Evolutionary conservation across 2,113 vertebrate genomes (phyloP).

Genomic region (Cercopithecus mona): DNA sequence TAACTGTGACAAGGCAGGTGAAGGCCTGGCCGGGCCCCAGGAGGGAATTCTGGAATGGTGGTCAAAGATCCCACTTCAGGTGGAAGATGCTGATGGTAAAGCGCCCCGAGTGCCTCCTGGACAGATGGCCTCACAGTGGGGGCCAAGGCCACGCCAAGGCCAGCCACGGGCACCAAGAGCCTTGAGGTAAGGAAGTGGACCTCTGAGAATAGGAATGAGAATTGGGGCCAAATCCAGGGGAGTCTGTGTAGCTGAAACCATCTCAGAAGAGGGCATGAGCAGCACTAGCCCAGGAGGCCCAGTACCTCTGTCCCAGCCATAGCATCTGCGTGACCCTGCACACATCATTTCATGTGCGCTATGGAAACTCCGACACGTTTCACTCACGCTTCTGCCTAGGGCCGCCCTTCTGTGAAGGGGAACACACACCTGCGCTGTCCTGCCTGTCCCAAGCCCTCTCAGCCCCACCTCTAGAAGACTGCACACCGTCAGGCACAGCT

Average conservation of each 20-base stretch:
- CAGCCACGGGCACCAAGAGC: not conserved
- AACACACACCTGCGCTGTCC: not conserved
- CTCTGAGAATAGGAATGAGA: not conserved
- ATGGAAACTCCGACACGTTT: not conserved
- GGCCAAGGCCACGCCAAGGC: not conserved
- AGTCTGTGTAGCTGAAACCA: not conserved
- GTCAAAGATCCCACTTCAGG: not conserved
- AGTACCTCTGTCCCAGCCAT: not conserved
- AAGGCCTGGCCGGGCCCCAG: not conserved
- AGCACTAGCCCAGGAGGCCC: not conserved
- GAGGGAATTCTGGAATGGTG: fast-evolving
- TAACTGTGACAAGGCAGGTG: not conserved
- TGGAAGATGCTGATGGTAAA: not conserved
- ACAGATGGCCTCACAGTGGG: not conserved
- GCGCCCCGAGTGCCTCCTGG: not conserved
- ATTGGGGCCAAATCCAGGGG: not conserved
- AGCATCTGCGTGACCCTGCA: not conserved
- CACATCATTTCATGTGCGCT: not conserved
- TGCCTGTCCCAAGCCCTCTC: not conserved
- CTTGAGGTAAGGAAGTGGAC: not conserved
- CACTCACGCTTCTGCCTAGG: not conserved
- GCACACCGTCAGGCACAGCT: not conserved
- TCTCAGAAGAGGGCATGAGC: not conserved
- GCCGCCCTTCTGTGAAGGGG: not conserved
- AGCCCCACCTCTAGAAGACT: no score